Conservation (phyloP, 2,888 invertebrate species). For the Protophormia terraenovae region DNA sequence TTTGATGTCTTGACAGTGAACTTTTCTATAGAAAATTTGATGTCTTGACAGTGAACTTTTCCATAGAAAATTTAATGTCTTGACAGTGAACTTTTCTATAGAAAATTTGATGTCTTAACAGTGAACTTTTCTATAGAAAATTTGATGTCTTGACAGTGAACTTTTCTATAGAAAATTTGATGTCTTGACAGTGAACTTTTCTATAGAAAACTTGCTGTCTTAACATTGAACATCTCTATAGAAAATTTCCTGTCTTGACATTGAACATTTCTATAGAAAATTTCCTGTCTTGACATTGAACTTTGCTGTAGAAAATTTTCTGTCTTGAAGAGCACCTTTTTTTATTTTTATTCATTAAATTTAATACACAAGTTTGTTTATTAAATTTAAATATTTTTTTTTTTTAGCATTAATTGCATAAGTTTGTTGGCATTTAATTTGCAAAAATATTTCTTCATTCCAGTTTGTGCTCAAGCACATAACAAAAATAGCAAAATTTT, state of each 20-base stretch:
- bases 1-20: background rate
- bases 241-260: background rate
- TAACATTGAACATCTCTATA: background rate
- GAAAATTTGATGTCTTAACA: background rate
- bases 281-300: background rate
- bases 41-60: background rate
- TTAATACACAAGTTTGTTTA: too few relatives aligned
- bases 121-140: background rate
- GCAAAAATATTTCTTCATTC: background rate
- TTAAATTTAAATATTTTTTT: background rate
- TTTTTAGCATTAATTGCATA: too few relatives aligned
- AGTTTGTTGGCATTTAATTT: background rate
- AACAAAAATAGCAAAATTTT: constrained; percentile 21
- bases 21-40: background rate
- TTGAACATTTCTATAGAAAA: background rate
- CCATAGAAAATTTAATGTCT: background rate
- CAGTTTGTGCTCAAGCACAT: constrained; percentile 2
- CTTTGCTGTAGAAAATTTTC: background rate
- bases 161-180: background rate
- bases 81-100: background rate
- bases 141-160: background rate
- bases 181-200: background rate
- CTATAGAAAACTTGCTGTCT: background rate
- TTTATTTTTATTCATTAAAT: background rate
- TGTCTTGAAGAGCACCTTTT: background rate